Evolutionary conservation across 2,797 vertebrate species (phyloP).

Genomic region (Tinamus major): DNA sequence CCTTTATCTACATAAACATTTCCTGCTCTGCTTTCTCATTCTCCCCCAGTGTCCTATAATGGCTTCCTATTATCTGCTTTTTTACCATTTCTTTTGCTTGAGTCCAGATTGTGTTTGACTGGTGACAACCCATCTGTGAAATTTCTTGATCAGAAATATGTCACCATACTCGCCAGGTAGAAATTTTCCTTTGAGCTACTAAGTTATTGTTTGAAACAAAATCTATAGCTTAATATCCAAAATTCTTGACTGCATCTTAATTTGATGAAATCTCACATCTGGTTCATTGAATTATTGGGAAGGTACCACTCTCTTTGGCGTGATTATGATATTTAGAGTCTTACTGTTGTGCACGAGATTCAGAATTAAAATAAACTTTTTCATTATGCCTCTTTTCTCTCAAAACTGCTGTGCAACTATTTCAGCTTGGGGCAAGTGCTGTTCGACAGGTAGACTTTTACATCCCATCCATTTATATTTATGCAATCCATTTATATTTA

Average conservation of each 20-base stretch:
- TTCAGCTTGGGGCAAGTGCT: background rate
- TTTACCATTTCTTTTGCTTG: constrained; percentile 35
- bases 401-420: background rate
- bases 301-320: background rate
- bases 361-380: background rate
- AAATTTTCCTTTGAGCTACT: background rate
- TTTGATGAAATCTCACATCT: background rate
- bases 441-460: background rate
- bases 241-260: background rate
- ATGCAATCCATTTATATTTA: background rate
- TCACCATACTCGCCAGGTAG: background rate
- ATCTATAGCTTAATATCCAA: background rate
- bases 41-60: constrained; percentile 46
- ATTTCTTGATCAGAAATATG: constrained; percentile 29
- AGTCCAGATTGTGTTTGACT: constrained; percentile 19
- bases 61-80: constrained; percentile 42
- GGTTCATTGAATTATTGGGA: background rate
- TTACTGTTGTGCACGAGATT: background rate
- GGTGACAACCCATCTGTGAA: constrained; percentile 13
- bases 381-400: background rate
- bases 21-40: constrained; percentile 74
- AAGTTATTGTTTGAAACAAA: background rate
- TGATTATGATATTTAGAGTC: fast-evolving
- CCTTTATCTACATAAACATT: constrained; percentile 76
- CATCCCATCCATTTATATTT: background rate